Percentiles rank a stretch among this genome's conserved stretches.
phyloP scores from a whole-genome alignment of 2,888 invertebrate species.

The Scaeva pyrastri region DNA sequence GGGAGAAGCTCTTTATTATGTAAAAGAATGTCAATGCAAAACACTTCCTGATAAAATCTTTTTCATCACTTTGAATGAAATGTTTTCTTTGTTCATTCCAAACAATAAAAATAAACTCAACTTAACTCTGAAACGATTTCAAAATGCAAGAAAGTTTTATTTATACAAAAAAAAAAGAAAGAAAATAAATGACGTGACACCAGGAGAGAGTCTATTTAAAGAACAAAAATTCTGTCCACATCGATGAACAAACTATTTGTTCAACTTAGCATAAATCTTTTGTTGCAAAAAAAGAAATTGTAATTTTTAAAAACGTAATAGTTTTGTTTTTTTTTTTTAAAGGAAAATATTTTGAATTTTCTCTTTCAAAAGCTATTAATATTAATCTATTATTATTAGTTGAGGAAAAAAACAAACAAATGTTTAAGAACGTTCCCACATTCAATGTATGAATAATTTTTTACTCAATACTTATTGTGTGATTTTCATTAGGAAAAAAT shows the following conservation, averaged over 20 bases:
- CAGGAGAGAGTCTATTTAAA: constrained; percentile 1
- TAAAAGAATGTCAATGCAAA: not conserved
- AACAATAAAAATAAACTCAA: constrained; percentile 15
- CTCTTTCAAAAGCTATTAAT: not conserved
- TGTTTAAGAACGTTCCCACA: not conserved
- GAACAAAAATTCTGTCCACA: not conserved
- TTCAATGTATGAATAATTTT: no score
- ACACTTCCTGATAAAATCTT: constrained; percentile 18
- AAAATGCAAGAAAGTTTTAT: constrained; percentile 10
- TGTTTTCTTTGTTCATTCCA: constrained; percentile 5
- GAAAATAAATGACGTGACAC: not conserved
- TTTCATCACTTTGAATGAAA: not conserved
- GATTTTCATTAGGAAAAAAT: not conserved
- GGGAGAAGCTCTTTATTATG: not conserved
- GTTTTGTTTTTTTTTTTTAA: no score
- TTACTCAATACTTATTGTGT: no score
- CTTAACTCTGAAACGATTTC: not conserved
- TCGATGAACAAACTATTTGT: not conserved
- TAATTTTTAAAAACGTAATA: not conserved
- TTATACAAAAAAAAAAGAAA: not conserved
- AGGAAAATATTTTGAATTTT: not conserved
- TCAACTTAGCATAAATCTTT: not conserved
- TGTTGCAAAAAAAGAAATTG: constrained; percentile 1
- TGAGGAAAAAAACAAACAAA: no score
- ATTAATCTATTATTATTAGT: not conserved